A percentile compares a stretch with the other conserved stretches of the same genome.
phyloP scores from a whole-genome alignment of 2,113 vertebrate species.

The Stigmatopora argus region DNA sequence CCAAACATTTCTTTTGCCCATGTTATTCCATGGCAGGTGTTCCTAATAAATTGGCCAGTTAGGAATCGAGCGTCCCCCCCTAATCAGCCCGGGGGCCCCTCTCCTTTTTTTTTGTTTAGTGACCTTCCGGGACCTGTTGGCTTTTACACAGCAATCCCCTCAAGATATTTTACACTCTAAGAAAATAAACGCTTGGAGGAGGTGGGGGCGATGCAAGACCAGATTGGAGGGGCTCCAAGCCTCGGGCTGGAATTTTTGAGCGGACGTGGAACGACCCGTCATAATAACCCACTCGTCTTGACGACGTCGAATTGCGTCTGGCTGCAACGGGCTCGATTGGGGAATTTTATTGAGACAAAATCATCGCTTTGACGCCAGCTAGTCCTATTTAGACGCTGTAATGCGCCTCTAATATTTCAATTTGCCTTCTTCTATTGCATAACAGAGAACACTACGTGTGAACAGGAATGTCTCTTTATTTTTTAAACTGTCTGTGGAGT shows the following conservation, averaged over 20 bases:
- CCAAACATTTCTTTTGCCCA: no score
- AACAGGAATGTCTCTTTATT: no score
- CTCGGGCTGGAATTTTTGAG: constrained; percentile 53
- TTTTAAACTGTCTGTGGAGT: no score
- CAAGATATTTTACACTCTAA: constrained; percentile 62
- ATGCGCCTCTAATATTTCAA: no score
- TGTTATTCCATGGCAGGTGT: not conserved
- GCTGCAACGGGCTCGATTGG: not conserved
- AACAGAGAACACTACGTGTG: no score
- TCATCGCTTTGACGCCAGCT: not conserved
- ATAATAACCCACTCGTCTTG: not conserved
- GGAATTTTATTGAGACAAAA: not conserved
- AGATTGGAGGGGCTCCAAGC: constrained; percentile 37
- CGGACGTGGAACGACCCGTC: not conserved
- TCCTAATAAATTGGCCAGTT: not conserved
- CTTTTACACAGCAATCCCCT: constrained; percentile 57
- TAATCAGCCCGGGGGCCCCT: not conserved
- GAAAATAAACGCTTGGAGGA: constrained; percentile 64
- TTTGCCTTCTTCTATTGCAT: no score
- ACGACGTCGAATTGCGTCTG: not conserved
- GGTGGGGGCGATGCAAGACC: constrained; percentile 39
- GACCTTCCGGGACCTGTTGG: constrained; percentile 57
- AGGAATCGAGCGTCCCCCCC: not conserved
- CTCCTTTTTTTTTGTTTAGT: constrained; percentile 23
- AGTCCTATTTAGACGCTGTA: not conserved